A percentile compares a stretch with the other conserved stretches of the same genome.
These are phyloP conservation scores for Conger conger DNA, from an alignment of 2,113 vertebrate genomes.

Conservation along the genomic window DNA sequence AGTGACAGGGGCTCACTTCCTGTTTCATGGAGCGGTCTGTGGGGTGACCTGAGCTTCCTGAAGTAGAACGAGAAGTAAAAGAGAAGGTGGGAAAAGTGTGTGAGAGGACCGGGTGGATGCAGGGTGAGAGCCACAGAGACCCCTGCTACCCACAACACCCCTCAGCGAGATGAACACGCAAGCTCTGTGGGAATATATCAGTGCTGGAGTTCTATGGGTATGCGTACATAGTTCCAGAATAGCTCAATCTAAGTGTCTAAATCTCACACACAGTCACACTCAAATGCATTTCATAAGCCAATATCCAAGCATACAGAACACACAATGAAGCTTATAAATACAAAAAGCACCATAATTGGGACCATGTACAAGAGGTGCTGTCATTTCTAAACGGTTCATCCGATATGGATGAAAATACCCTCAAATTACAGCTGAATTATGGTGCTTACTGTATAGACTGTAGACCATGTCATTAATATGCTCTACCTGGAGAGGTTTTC, in stretches of 20 bases:
- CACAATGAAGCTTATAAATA: background rate
- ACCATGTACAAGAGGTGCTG: no score
- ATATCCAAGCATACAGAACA: background rate
- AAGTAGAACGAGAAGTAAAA: background rate
- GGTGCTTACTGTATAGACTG: no score
- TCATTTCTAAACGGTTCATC: no score
- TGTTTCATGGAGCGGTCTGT: background rate
- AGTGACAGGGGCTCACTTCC: conserved; percentile 3
- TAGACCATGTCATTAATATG: background rate
- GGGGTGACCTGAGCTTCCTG: background rate
- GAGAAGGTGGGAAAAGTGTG: no score
- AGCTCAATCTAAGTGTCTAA: background rate
- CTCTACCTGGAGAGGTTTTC: background rate
- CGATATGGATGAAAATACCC: no score
- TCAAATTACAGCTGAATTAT: no score
- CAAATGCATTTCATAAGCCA: background rate
- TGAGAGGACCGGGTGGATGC: no score
- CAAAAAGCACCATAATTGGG: no score
- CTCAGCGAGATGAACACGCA: background rate
- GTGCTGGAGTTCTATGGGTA: background rate
- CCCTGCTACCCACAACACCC: no score
- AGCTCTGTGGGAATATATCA: background rate
- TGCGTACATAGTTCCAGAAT: background rate
- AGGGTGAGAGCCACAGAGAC: no score
- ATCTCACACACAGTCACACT: no score